Conservation (phyloP, 2,888 invertebrate genomes). For the Archips crataeganus region DNA sequence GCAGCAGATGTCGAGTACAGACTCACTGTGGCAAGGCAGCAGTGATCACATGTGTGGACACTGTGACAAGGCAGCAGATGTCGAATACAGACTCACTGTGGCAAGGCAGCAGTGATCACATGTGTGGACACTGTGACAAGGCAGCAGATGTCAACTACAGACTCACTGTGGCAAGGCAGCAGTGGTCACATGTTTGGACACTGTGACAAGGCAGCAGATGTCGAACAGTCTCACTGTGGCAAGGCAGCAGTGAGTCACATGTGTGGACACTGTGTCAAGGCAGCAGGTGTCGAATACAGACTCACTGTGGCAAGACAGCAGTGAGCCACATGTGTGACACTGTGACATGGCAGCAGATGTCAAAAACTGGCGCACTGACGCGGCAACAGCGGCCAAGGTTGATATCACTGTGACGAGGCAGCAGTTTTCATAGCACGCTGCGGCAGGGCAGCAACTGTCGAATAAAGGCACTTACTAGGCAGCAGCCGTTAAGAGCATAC, state of each 20-base stretch:
- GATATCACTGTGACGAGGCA: conserved; percentile 25
- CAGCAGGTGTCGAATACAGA: conserved; percentile 25
- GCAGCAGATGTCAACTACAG: conserved; percentile 22
- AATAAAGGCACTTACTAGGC: conserved; percentile 16
- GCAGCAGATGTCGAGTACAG: conserved; percentile 30
- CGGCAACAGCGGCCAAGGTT: conserved; percentile 20
- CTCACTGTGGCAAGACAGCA: conserved; percentile 25
- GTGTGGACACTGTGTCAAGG: conserved; percentile 17
- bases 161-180: conserved; percentile 41
- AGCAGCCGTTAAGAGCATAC: conserved; percentile 4
- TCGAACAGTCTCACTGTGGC: conserved; percentile 15
- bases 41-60: conserved; percentile 6
- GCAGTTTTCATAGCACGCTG: conserved; percentile 23
- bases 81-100: neutral
- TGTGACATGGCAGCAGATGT: conserved; percentile 35
- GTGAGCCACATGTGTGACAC: neutral
- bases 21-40: conserved; percentile 31
- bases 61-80: conserved; percentile 42
- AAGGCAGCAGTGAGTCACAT: conserved; percentile 27
- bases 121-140: conserved; percentile 14
- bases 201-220: conserved; percentile 22
- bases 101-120: conserved; percentile 23
- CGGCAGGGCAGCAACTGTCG: conserved; percentile 32
- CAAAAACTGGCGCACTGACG: conserved; percentile 3
- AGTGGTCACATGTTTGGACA: conserved; percentile 16